Conservation (phyloP, 2,888 invertebrate genomes). For the Aphrophora alni region DNA sequence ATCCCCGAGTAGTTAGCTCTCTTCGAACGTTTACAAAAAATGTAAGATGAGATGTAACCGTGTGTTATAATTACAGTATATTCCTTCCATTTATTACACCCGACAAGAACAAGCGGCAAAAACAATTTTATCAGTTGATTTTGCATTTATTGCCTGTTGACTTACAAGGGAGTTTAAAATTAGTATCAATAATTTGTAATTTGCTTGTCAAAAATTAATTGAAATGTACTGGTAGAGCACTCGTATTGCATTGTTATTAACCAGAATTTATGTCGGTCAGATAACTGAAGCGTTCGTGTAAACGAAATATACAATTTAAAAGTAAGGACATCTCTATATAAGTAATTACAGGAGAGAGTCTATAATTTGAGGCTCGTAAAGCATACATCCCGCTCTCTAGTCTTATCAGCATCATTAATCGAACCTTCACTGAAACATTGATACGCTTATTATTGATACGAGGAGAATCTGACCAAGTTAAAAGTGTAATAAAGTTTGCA, state of each 20-base stretch:
- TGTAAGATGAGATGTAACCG: neutral
- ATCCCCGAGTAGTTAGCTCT: no score
- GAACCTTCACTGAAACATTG: neutral
- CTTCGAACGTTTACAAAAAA: no score
- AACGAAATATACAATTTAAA: conserved; percentile 26
- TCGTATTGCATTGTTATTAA: conserved; percentile 30
- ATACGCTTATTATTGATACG: neutral
- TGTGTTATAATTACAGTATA: neutral
- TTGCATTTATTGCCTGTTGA: neutral
- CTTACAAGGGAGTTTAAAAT: conserved; percentile 15
- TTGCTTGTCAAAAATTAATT: conserved; percentile 39
- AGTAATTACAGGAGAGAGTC: neutral
- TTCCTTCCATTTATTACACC: neutral
- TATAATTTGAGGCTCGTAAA: neutral
- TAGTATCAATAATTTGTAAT: conserved; percentile 36
- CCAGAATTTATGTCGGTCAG: conserved; percentile 20
- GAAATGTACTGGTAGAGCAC: conserved; percentile 38
- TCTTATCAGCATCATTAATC: neutral
- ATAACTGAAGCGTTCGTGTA: neutral
- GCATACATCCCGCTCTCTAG: neutral
- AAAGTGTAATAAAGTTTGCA: no score
- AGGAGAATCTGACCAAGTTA: neutral
- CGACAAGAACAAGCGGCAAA: neutral
- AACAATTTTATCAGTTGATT: neutral
- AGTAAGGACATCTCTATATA: conserved; percentile 35